Evolutionary conservation across 2,113 vertebrate genomes (phyloP).

Genomic region (Xyrauchen texanus): DNA sequence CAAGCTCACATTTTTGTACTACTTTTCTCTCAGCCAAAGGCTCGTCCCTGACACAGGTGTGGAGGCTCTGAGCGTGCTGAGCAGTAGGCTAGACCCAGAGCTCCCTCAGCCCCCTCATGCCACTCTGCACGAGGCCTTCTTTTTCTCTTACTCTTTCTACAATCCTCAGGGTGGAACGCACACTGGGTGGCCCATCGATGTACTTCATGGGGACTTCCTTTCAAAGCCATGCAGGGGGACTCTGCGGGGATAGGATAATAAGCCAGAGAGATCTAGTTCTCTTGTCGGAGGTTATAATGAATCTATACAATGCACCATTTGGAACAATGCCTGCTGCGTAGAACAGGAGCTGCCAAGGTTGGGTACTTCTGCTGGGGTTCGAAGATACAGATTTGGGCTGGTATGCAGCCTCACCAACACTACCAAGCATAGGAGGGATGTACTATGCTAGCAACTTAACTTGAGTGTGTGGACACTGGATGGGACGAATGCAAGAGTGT

Average conservation of each 20-base stretch:
- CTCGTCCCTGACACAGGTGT: constrained; percentile 88
- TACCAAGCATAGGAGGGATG: constrained; percentile 49
- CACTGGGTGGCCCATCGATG: constrained; percentile 81
- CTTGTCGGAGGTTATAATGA: constrained; percentile 50
- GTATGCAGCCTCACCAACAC: constrained; percentile 44
- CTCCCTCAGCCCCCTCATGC: constrained; percentile 78
- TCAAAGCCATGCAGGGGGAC: constrained; percentile 86
- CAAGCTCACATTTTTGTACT: neutral
- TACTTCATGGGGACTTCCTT: constrained; percentile 72
- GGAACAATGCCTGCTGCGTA: constrained; percentile 28
- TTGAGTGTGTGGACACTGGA: constrained; percentile 45
- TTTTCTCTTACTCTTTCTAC: constrained; percentile 86
- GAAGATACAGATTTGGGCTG: constrained; percentile 66
- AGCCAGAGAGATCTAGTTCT: constrained; percentile 64
- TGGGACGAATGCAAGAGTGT: constrained; percentile 44
- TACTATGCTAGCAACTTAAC: constrained; percentile 36
- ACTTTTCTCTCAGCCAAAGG: constrained; percentile 84
- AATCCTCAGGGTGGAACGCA: constrained; percentile 93
- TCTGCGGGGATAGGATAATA: constrained; percentile 61
- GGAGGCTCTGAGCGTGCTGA: constrained; percentile 71
- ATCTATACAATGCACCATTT: constrained; percentile 64
- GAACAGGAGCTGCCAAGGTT: constrained; percentile 25
- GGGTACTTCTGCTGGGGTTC: constrained; percentile 49
- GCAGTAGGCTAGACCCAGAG: constrained; percentile 79
- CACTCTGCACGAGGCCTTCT: constrained; percentile 91